Conservation (phyloP, 2,113 vertebrate species). For the Fulmarus glacialis region DNA sequence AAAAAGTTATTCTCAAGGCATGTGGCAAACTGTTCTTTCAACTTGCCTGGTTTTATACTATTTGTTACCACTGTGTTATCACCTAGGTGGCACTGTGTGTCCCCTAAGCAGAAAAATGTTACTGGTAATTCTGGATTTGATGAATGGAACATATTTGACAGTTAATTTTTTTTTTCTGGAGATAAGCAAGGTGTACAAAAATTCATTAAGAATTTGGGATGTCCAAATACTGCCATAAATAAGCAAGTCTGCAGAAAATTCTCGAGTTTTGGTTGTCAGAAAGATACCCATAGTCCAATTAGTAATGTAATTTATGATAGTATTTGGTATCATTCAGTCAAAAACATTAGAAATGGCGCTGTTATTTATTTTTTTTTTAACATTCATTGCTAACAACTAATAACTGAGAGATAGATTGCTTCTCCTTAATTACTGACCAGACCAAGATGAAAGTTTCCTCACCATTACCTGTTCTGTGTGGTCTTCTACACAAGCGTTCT, state of each 20-base stretch:
- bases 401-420: background rate
- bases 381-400: background rate
- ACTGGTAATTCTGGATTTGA: background rate
- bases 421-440: background rate
- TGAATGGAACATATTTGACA: background rate
- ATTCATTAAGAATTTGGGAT: background rate
- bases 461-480: background rate
- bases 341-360: background rate
- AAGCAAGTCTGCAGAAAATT: background rate
- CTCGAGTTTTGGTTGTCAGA: background rate
- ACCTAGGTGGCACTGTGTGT: background rate
- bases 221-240: background rate
- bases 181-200: background rate
- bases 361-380: background rate
- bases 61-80: background rate
- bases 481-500: background rate
- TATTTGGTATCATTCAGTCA: background rate
- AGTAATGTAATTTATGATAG: background rate
- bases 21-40: background rate
- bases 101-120: background rate
- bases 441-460: background rate
- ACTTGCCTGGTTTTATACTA: background rate
- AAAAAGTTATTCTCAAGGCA: background rate
- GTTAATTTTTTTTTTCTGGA: too few species aligned
- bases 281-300: background rate